Evolutionary conservation across 2,888 invertebrate species (phyloP).

Genomic region (Drosophila cyrtoloma): DNA sequence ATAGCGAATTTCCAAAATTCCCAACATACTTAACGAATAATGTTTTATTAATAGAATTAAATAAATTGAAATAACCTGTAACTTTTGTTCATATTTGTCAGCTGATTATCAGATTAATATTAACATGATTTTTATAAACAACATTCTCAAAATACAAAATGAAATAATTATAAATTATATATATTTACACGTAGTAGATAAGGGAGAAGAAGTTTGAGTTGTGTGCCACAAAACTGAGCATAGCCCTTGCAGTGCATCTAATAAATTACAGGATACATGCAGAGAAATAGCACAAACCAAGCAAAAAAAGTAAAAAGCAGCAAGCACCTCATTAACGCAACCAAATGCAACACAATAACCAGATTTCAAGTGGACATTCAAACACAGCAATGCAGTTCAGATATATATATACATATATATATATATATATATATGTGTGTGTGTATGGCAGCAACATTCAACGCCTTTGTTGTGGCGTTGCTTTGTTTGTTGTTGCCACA

Average conservation of each 20-base stretch:
- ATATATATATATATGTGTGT: background rate
- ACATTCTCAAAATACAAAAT: background rate
- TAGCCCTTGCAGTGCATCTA: background rate
- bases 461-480: slow-evolving; percentile 46
- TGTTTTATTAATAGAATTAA: background rate
- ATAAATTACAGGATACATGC: background rate
- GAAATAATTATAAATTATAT: background rate
- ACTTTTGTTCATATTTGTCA: background rate
- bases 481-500: slow-evolving; percentile 39
- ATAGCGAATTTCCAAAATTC: background rate
- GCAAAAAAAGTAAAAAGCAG: background rate
- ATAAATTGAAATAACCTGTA: background rate
- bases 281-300: background rate
- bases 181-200: background rate
- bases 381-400: slow-evolving; percentile 8
- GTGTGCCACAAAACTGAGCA: background rate
- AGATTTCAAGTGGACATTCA: slow-evolving; percentile 65
- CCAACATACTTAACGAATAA: background rate
- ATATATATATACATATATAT: background rate
- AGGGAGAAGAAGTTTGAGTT: background rate
- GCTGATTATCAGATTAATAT: background rate
- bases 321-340: slow-evolving; percentile 70
- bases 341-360: slow-evolving; percentile 64
- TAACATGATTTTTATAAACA: background rate
- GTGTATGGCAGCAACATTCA: slow-evolving; percentile 6